Base-by-base conservation (phyloP, 37 sponge, comb jelly and placozoan genomes). In the Oopsacas minuta region DNA sequence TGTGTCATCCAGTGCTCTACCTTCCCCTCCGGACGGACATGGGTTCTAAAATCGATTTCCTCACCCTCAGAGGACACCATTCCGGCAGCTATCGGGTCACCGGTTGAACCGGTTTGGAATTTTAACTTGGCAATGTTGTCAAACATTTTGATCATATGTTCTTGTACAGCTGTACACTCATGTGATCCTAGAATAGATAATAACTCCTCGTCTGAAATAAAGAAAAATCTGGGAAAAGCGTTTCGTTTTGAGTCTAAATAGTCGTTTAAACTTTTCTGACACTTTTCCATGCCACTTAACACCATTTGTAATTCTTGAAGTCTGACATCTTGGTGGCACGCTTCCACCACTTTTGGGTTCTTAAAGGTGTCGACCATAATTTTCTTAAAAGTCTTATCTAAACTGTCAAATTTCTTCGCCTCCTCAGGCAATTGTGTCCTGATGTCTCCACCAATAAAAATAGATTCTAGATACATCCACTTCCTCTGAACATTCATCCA, bases 111-210 rank as follows among this genome's bases (percentile, higher is more conserved):
- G 22, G 87, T 52, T 3, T 51, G 89, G 81, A 98, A 98, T 49
- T 84, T 81, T 87, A 98, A 85, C 83, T 87, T 90, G 37, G 94
- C 83, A 83, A 98, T 98, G 90, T 98, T 98, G 87, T 98, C 99
- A 91, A 91, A 98, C 99, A 98, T 98, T 94, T 98, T 98, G 39
- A 98, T 98, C 96, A 98, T 98, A 91, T 98, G 99, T 52, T 98
- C 99, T 83, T 98, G 99, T 7, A 98, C 99, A 86, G 96, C 95
- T 36, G 99, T 95, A 49, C 94, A 92, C 85, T 95, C 96, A 82
- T 90, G 90, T 46, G 92, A 92, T 36, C 99, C 99, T 37, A 98
- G 90, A 36, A 98, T 98, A 23, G 96, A 95, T 15, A 98, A 84
- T 84, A 98, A 89, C 85, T 98, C 99, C 52, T 98, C 99, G 83